phyloP scores from a whole-genome alignment of 2,113 vertebrate genomes.

The Mobula hypostoma region DNA sequence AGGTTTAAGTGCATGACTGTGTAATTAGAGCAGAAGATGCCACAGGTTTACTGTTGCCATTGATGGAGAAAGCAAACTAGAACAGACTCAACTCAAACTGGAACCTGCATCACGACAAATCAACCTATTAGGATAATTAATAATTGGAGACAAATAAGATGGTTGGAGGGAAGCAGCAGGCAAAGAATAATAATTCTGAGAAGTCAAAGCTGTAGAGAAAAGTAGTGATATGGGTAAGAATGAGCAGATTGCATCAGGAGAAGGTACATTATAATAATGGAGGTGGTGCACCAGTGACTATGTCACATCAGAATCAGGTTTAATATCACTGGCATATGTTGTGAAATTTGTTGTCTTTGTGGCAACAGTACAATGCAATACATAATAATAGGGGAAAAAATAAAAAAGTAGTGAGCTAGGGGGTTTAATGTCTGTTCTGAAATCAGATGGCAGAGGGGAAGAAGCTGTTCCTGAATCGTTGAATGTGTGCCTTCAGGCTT shows the following conservation, averaged over 20 bases:
- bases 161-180: not conserved
- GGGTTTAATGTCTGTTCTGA: too few species aligned
- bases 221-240: not conserved
- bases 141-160: not conserved
- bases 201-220: not conserved
- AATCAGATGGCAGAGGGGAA: too few species aligned
- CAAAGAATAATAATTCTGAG: not conserved
- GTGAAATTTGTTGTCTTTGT: too few species aligned
- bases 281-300: not conserved
- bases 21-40: not conserved
- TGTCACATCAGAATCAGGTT: not conserved
- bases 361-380: too few species aligned
- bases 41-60: not conserved
- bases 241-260: not conserved
- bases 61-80: not conserved
- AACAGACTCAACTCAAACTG: not conserved
- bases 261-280: not conserved
- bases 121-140: not conserved
- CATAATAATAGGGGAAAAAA: too few species aligned
- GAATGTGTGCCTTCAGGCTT: too few species aligned
- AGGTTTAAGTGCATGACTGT: too few species aligned
- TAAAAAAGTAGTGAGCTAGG: too few species aligned
- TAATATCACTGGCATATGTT: too few species aligned
- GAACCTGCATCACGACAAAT: not conserved
- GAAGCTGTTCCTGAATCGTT: too few species aligned